Base-by-base conservation (phyloP, 2,797 vertebrate species). In the Acipenser transmontanus region DNA sequence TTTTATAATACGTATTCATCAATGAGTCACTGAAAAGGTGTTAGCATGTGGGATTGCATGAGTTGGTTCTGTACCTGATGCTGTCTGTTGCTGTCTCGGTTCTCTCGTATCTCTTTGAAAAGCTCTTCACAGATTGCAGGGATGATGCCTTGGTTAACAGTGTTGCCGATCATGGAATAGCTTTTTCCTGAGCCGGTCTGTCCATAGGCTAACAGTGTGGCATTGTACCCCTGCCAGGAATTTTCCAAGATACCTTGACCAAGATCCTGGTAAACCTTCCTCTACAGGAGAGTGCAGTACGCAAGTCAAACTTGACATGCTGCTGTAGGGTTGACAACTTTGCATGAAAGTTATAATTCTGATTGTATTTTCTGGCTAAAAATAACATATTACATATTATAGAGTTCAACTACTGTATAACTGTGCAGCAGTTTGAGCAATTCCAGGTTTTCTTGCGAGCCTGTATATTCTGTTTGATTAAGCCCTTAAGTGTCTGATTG, bases 111-210 rank as follows among this genome's bases (percentile, higher is more conserved):
- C 7, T 81, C 82, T 76, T 83, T 78, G 78, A 94, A 96, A 62
- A 95, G 88, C 6, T 89, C 83, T 20, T 93, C 74, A 47, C 92
- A 93, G 13, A 92, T 83, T 68, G 86, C 81, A 49, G 91, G 92
- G 63, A 93, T 87, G 61, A 93, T 81, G 10, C 92, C 92, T 75
- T 92, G 93, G 77, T 95, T 92, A 0, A 90, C 78, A 2, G 89
- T 87, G 1, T 89, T 89, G 8, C 92, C 91, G 5, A 91, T 78
- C 93, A 93, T 93, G 0, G 83, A 92, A 77, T 92, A 95, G 74
- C 93, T 95, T 81, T 97, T 94, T 59, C 92, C 93, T 0, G 91
- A 94, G 54, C 92, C 88, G 0, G 89, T 92, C 80, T 95, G 93
- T 7, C 92, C 93, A 0, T 92, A 92, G 0, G 87, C 91, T 70